These are phyloP conservation scores for Mormyrops attenuatus DNA, from an alignment of 2,797 vertebrate genomes.

Conservation along the genomic window DNA sequence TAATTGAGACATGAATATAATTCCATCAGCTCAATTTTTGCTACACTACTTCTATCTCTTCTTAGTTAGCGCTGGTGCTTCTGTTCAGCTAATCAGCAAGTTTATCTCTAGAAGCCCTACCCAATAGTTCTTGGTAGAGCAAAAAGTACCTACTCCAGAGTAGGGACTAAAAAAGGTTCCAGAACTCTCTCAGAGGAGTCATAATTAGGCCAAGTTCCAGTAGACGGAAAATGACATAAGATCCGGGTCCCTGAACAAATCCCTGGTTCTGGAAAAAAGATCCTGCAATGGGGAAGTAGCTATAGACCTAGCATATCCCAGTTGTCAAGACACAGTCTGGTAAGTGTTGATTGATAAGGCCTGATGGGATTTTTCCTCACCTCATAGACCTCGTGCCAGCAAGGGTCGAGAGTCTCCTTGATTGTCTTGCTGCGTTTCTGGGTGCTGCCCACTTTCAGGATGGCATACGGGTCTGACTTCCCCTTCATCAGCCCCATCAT, in stretches of 20 bases:
- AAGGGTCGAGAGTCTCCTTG: conserved; percentile 73
- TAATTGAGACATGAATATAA: background rate
- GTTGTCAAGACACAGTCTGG: background rate
- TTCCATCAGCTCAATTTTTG: background rate
- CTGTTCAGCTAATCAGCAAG: background rate
- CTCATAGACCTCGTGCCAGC: conserved; percentile 88
- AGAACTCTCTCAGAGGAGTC: background rate
- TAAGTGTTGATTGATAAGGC: background rate
- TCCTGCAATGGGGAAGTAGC: background rate
- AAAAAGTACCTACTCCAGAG: background rate
- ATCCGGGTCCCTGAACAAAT: background rate
- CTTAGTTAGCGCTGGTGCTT: background rate
- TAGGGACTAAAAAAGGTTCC: background rate
- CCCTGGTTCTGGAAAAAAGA: background rate
- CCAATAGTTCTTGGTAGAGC: background rate
- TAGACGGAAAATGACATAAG: background rate
- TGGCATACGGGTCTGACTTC: conserved; percentile 88
- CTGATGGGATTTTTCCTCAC: conserved; percentile 47
- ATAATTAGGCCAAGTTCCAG: background rate
- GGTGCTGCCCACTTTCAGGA: conserved; percentile 69
- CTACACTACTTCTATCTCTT: background rate
- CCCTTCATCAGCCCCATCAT: conserved; percentile 80
- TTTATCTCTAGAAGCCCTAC: background rate
- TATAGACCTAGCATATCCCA: background rate
- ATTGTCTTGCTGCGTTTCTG: conserved; percentile 76